Percentiles rank a stretch among this genome's conserved stretches.
phyloP scores from a whole-genome alignment of 2,888 invertebrate genomes.

The Alentia gelatinosa region DNA sequence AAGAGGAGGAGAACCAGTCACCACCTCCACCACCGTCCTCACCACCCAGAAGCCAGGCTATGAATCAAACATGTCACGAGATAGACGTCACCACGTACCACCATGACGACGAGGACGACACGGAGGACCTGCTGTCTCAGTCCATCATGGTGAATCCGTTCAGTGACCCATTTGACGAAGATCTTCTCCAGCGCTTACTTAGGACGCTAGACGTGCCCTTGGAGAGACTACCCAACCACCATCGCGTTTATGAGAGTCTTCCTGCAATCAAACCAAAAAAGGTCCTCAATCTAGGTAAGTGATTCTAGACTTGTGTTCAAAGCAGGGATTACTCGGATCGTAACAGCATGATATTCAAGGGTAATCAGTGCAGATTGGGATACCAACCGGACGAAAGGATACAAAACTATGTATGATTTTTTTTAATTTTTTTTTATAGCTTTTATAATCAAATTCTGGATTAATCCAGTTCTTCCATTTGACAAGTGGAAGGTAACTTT shows the following conservation, averaged over 20 bases:
- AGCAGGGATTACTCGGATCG: too few relatives aligned
- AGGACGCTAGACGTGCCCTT: constrained; percentile 82
- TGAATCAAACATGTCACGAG: constrained; percentile 65
- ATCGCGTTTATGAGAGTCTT: constrained; percentile 60
- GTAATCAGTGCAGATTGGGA: too few relatives aligned
- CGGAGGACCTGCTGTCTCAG: constrained; percentile 69
- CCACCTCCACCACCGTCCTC: background rate
- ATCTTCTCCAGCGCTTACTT: constrained; percentile 86
- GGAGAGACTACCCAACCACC: constrained; percentile 67
- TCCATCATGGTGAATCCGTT: constrained; percentile 73
- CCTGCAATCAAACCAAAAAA: constrained; percentile 55
- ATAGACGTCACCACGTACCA: constrained; percentile 74
- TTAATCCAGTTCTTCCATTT: too few relatives aligned
- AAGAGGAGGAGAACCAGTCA: background rate
- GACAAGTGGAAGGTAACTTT: too few relatives aligned
- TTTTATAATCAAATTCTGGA: too few relatives aligned
- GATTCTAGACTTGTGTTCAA: background rate
- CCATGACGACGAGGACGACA: constrained; percentile 64
- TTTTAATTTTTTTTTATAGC: too few relatives aligned
- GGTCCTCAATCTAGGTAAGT: background rate
- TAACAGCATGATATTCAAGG: too few relatives aligned
- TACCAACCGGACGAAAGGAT: too few relatives aligned
- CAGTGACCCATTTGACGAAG: constrained; percentile 89
- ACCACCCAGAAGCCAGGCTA: background rate
- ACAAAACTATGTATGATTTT: too few relatives aligned